Percentiles rank a stretch among this genome's conserved stretches.
phyloP scores from a whole-genome alignment of 2,888 invertebrate genomes.

The Apocheima hispidaria region DNA sequence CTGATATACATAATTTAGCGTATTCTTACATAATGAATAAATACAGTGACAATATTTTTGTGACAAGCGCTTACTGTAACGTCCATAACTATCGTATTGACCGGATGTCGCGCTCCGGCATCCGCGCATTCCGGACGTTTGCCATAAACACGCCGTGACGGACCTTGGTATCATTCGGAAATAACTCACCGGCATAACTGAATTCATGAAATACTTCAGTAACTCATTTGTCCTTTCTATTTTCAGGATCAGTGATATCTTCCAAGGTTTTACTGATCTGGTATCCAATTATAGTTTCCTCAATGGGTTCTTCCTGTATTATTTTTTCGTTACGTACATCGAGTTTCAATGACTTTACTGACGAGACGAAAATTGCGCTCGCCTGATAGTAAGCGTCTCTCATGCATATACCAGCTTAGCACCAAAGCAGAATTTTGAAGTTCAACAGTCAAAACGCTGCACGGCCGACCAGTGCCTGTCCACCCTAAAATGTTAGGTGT shows the following conservation, averaged over 20 bases:
- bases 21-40: too few species aligned
- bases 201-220: constrained; percentile 8
- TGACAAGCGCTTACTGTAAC: neutral
- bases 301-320: neutral
- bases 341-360: neutral
- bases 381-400: too few species aligned
- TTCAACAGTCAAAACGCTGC: too few species aligned
- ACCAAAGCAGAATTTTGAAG: too few species aligned
- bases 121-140: constrained; percentile 42
- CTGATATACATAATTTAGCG: too few species aligned
- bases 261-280: neutral
- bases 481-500: too few species aligned
- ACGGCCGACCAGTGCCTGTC: too few species aligned
- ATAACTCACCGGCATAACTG: constrained; percentile 18
- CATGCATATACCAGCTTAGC: too few species aligned
- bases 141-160: constrained; percentile 37
- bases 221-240: neutral
- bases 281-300: too few species aligned
- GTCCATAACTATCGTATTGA: neutral
- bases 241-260: neutral
- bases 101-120: constrained; percentile 36
- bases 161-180: constrained; percentile 37
- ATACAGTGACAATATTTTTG: neutral
- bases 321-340: neutral
- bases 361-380: too few species aligned